phyloP scores from a whole-genome alignment of 2,797 vertebrate species.

The Arnoldichthys spilopterus region DNA sequence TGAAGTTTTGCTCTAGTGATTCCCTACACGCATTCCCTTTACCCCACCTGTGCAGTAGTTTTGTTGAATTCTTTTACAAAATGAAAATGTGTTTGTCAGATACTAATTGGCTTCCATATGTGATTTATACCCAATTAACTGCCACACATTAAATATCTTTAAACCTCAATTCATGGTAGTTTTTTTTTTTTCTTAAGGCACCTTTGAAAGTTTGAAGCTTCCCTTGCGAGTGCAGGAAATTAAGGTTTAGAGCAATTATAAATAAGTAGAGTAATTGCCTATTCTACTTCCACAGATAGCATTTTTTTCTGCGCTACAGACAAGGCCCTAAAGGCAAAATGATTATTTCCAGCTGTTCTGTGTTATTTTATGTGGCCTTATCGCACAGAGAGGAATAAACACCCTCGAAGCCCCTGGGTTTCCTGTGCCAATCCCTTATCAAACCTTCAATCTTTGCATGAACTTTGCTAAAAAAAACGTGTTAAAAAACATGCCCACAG shows the following conservation, averaged over 20 bases:
- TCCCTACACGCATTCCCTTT: neutral
- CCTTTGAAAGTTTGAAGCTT: neutral
- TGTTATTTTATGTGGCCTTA: slow-evolving; percentile 61
- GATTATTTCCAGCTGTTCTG: slow-evolving; percentile 72
- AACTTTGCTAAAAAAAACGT: slow-evolving; percentile 33
- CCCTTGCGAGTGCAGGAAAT: neutral
- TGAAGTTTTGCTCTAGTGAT: neutral
- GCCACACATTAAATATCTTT: neutral
- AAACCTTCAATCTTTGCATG: slow-evolving; percentile 59
- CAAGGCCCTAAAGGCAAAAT: slow-evolving; percentile 65
- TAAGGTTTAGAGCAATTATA: slow-evolving; percentile 33
- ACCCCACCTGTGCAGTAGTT: neutral
- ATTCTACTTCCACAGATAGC: slow-evolving; percentile 59
- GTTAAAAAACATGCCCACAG: neutral
- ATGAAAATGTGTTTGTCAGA: neutral
- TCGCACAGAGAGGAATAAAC: slow-evolving; percentile 60
- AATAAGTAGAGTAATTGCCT: slow-evolving; percentile 63
- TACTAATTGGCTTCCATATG: slow-evolving; percentile 2
- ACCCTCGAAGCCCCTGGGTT: neutral
- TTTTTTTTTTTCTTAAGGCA: neutral
- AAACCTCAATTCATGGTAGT: neutral
- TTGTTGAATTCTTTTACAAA: neutral
- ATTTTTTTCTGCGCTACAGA: slow-evolving; percentile 62
- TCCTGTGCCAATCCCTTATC: slow-evolving; percentile 6
- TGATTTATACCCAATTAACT: slow-evolving; percentile 4